Conservation (phyloP, 2,797 vertebrate genomes). For the Tragelaphus oryx region DNA sequence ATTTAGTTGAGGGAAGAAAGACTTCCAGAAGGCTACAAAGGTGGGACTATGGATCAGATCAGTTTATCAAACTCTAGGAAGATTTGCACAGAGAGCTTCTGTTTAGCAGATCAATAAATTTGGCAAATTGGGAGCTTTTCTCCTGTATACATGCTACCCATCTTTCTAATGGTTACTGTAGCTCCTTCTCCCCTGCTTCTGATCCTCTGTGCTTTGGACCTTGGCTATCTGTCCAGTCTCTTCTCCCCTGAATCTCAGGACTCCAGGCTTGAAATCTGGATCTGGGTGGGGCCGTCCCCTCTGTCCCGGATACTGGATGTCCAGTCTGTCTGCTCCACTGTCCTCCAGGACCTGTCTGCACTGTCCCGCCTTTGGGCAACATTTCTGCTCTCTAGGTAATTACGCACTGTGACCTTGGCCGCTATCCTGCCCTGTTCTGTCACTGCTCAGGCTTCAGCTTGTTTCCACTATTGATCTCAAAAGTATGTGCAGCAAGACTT, state of each 20-base stretch:
- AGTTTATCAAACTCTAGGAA: background rate
- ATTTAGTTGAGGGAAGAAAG: background rate
- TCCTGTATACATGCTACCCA: background rate
- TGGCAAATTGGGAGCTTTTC: background rate
- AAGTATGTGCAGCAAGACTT: background rate
- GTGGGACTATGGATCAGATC: background rate
- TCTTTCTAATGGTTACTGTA: background rate
- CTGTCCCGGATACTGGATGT: background rate
- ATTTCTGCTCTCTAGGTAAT: background rate
- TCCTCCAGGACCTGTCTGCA: background rate
- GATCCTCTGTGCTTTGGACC: background rate
- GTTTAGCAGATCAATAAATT: background rate
- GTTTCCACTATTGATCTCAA: background rate
- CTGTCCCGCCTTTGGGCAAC: background rate
- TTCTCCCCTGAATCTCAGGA: background rate
- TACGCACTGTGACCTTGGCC: background rate
- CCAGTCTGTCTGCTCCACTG: background rate
- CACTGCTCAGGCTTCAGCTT: background rate
- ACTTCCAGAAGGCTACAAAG: background rate
- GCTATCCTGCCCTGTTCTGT: background rate
- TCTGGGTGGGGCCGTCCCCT: accelerated
- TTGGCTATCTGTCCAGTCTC: background rate
- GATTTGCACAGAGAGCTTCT: background rate
- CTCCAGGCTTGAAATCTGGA: background rate
- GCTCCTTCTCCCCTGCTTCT: background rate